These are phyloP conservation scores for Zalophus californianus DNA, from an alignment of 2,797 vertebrate species.

Conservation along the genomic window DNA sequence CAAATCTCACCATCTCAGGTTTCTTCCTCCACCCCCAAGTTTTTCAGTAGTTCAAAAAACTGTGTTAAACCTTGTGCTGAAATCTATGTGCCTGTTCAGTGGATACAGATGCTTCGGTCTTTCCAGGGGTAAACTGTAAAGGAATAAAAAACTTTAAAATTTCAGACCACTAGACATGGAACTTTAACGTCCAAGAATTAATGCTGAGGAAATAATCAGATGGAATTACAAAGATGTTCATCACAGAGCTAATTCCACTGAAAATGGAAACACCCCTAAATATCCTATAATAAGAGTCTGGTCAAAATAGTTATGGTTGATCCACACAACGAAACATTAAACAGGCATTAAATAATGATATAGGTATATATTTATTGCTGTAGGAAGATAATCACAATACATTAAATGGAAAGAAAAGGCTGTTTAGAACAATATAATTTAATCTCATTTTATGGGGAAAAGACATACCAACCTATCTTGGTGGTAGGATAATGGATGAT, in stretches of 20 bases:
- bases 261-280: constrained; percentile 23
- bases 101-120: neutral
- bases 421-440: constrained; percentile 14
- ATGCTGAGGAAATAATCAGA: neutral
- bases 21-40: neutral
- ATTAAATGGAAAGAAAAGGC: constrained; percentile 4
- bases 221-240: neutral
- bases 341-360: neutral
- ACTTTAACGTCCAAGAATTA: neutral
- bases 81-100: neutral
- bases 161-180: neutral
- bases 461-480: neutral
- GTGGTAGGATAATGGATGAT: neutral
- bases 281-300: neutral
- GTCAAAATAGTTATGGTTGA: constrained; percentile 42
- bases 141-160: neutral
- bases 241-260: neutral
- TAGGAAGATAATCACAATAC: neutral
- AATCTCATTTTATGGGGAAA: constrained; percentile 9
- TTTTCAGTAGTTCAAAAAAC: neutral
- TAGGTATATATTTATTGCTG: neutral
- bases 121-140: neutral
- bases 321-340: constrained; percentile 8
- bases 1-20: neutral
- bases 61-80: neutral